Evolutionary conservation across 1,140 invertebrate species (phyloP), one percentile per base, ranked within the genome.

Genomic region (Cepaea nemoralis): DNA sequence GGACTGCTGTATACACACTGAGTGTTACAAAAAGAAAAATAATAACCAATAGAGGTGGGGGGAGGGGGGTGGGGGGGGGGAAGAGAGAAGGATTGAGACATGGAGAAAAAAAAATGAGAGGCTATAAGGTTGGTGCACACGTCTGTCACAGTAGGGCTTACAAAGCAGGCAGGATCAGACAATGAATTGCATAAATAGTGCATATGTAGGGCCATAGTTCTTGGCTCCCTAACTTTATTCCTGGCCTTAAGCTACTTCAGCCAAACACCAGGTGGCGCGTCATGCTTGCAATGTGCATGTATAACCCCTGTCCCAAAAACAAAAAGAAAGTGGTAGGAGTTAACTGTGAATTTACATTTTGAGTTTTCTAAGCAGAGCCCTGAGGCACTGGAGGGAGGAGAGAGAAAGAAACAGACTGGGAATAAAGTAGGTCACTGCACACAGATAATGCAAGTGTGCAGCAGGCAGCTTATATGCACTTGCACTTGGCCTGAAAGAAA

Each of bases 171-270:
- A 63, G 33, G 59, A 27, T 63, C 59, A 63, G 59, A 63, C 59
- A 63, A 63, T 63, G 59, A 63, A 63, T 31, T 63, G 59, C 59
- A 63, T 63, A 55, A 55, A 55, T 55, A 63, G 59, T 63, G n/a
- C 59, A 63, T 63, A 63, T 31, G 27, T 63, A 63, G 59, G 59
- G 59, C 59, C 59, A 31, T 31, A 19, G 59, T 63, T 63, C 59
- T 63, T 63, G 59, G 59, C 27, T 63, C 16, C 59, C 59, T 63
- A 63, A 63, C 59, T 63, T 63, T 14, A 55, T 16, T 27, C 59
- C 27, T 63, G 27, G 59, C 27, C 59, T 63, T 31, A 63, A 63
- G 27, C 59, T 31, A 27, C 27, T 27, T 27, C 33, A 63, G 16
- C 59, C 27, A 6, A 63, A n/a, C 59, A 63, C 59, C 59, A 63